Base-by-base conservation (phyloP, 1,140 invertebrate species). In the Drosophila funebris region DNA sequence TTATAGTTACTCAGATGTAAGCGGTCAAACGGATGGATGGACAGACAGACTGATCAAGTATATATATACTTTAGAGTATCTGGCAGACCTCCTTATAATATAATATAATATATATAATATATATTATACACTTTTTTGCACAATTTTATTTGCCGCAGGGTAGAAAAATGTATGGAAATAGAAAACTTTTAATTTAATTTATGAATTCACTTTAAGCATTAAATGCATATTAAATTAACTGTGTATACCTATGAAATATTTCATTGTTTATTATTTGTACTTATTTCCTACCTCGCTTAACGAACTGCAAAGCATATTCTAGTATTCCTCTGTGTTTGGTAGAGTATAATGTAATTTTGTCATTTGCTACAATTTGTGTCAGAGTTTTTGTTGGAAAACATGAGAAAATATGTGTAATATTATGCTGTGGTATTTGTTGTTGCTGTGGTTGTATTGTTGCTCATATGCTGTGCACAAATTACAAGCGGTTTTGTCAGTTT, bases 381-480 rank as follows among this genome's bases (percentile, higher is more conserved):
- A 31, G 29, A 61, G 56, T 76, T 81, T 80, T 54, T 80, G 72
- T 77, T 53, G 39, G 41, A 36, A 27, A 41, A 36, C 62, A 48
- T 56, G 39, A 37, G 50, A 29, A 44, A 46, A 27, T 29, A 43
- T 62, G 36, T 61, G 52, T 57, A 11, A 62, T 70, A 57, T 61
- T 36, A 29, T 62, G 20, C 50, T 41, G 31, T 37, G 41, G 53
- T 50, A 76, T 67, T 56, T 73, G 44, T 16, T 62, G 50, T 22
- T 76, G 41, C 46, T 76, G 70, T 75, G 69, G 44, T 70, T 64
- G 53, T 52, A 56, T 53, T 74, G 60, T 48, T 41, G 71, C 75
- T 79, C 73, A 85, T 80, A 48, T 84, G 81, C 70, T 43, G 73
- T 48, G 44, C 61, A 70, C 64, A 85, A 73, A 77, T 81, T 85